These are phyloP conservation scores for Diplolepis rosae DNA, from an alignment of 2,888 invertebrate genomes.

Conservation along the genomic window DNA sequence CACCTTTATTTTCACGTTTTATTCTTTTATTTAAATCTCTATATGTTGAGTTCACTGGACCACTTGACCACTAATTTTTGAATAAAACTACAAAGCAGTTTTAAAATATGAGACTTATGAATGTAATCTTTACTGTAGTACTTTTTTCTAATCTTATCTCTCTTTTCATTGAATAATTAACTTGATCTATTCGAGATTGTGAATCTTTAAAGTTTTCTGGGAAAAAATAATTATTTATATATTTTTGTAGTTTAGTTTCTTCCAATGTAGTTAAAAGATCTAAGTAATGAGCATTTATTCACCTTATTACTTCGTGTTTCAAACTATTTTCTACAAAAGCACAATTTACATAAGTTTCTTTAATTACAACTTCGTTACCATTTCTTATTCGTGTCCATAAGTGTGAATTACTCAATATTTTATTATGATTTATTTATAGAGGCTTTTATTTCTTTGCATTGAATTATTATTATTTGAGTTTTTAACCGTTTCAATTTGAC, in stretches of 20 bases:
- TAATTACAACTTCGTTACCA: background rate
- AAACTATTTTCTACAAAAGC: background rate
- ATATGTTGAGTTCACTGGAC: constrained; percentile 40
- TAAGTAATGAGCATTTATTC: too few relatives aligned
- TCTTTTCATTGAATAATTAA: background rate
- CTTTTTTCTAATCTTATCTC: background rate
- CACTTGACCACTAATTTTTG: background rate
- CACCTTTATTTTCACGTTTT: constrained; percentile 48
- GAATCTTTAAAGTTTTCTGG: background rate
- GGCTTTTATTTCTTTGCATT: background rate
- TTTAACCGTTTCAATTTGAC: background rate
- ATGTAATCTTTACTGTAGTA: background rate
- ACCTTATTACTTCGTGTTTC: background rate
- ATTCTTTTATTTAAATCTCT: constrained; percentile 33
- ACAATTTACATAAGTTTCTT: background rate
- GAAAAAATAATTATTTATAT: background rate
- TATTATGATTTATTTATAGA: background rate
- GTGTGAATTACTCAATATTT: background rate
- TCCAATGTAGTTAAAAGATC: background rate
- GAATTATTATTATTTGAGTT: background rate
- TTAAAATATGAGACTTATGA: background rate
- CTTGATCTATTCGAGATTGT: background rate
- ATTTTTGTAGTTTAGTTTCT: background rate
- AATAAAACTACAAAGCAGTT: background rate
- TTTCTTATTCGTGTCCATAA: background rate